These are phyloP conservation scores for Meandrina meandrites DNA, from an alignment of 92 coral and sea anemone genomes.

Conservation along the genomic window DNA sequence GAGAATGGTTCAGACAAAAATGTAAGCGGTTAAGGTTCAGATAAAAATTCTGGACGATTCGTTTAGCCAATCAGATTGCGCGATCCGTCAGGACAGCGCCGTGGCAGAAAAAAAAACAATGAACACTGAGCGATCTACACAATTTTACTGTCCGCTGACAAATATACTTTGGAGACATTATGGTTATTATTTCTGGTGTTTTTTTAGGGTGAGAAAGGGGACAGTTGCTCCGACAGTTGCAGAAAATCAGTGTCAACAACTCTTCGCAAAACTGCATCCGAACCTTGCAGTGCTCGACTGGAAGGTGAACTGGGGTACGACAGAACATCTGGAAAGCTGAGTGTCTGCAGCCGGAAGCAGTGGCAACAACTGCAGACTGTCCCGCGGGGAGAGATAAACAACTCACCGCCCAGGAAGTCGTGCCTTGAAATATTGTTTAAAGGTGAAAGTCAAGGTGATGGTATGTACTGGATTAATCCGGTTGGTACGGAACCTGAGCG, in stretches of 20 bases:
- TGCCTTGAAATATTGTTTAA: conserved; percentile 80
- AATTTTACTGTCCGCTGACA: neutral
- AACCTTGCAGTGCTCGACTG: conserved; percentile 48
- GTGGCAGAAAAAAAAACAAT: neutral
- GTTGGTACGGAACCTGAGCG: conserved; percentile 58
- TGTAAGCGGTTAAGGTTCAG: too few species aligned
- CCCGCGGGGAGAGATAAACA: conserved; percentile 49
- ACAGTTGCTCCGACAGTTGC: conserved; percentile 50
- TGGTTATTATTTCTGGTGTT: neutral
- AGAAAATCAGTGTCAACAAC: neutral
- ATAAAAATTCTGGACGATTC: too few species aligned
- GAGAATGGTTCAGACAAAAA: too few species aligned
- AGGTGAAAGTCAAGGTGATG: conserved; percentile 89
- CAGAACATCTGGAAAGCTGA: conserved; percentile 43
- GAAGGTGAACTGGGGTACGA: conserved; percentile 76
- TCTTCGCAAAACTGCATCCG: conserved; percentile 3
- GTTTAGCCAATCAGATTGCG: too few species aligned
- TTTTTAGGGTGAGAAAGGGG: conserved; percentile 73
- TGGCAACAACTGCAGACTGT: conserved; percentile 66
- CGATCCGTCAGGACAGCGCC: neutral
- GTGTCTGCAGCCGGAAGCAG: conserved; percentile 65
- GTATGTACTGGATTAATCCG: conserved; percentile 97
- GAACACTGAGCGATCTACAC: too few species aligned
- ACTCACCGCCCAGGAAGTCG: conserved; percentile 75
- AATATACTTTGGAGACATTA: neutral